Conservation (phyloP, 2,113 vertebrate species). For the Odobenus rosmarus region DNA sequence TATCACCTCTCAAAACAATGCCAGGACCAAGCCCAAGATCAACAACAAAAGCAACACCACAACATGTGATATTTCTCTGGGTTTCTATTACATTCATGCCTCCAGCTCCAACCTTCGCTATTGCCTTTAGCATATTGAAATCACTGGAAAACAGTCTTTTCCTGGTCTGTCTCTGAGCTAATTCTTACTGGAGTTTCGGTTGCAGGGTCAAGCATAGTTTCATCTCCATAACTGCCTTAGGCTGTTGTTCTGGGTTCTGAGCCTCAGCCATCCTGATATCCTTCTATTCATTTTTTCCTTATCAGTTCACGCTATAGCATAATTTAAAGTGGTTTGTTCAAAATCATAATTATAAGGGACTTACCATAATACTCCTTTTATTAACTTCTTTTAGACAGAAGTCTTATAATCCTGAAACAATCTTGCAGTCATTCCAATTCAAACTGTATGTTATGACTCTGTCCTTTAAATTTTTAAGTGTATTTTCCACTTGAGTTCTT, state of each 20-base stretch:
- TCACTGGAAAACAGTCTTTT: neutral
- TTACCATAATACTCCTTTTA: slow-evolving; percentile 6
- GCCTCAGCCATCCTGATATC: neutral
- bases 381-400: neutral
- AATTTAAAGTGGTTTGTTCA: slow-evolving; percentile 11
- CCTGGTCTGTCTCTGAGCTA: neutral
- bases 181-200: neutral
- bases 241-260: neutral
- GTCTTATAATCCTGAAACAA: slow-evolving; percentile 9
- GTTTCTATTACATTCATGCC: neutral
- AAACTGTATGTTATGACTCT: neutral
- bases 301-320: neutral
- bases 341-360: slow-evolving; percentile 22
- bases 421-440: neutral
- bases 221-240: neutral
- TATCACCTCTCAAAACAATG: neutral
- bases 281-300: neutral
- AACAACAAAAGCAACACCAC: neutral
- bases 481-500: slow-evolving; percentile 15
- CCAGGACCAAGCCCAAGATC: neutral
- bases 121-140: neutral
- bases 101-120: neutral
- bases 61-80: neutral
- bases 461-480: slow-evolving; percentile 31
- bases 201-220: neutral